phyloP scores from a whole-genome alignment of 2,888 invertebrate genomes.

The Oxycera nigricornis region DNA sequence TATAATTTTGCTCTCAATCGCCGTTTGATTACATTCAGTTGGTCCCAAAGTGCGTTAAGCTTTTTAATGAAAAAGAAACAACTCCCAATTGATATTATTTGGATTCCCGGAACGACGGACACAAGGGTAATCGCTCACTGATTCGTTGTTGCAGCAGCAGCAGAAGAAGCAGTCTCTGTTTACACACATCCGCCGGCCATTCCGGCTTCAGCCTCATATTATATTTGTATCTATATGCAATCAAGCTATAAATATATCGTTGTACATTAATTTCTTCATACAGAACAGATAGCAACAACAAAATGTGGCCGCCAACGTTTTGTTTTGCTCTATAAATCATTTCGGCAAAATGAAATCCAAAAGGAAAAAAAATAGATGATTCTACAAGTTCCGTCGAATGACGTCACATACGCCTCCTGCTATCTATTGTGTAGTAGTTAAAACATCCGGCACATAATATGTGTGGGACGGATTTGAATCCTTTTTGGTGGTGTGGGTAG shows the following conservation, averaged over 20 bases:
- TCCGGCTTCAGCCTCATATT: not conserved
- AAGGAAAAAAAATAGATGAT: not conserved
- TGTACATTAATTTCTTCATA: not conserved
- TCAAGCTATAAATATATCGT: not conserved
- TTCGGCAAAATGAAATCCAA: not conserved
- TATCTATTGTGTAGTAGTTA: slow-evolving; percentile 8
- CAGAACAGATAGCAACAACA: not conserved
- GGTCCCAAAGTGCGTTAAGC: too few species aligned
- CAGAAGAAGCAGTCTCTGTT: too few species aligned
- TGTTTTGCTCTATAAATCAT: slow-evolving; percentile 3
- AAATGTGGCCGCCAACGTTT: not conserved
- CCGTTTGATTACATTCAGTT: too few species aligned
- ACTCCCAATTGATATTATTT: too few species aligned
- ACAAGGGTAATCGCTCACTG: too few species aligned
- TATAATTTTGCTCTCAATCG: too few species aligned
- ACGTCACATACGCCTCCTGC: slow-evolving; percentile 12
- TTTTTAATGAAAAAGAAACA: too few species aligned
- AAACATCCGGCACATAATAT: slow-evolving; percentile 11
- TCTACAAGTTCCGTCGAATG: not conserved
- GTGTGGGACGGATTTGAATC: not conserved
- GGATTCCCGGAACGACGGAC: too few species aligned
- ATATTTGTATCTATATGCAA: not conserved
- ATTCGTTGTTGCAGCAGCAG: too few species aligned
- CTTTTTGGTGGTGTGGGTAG: too few species aligned
- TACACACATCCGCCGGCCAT: not conserved